These are phyloP conservation scores for Falcunculus frontatus DNA, from an alignment of 2,113 vertebrate genomes.

Conservation along the genomic window DNA sequence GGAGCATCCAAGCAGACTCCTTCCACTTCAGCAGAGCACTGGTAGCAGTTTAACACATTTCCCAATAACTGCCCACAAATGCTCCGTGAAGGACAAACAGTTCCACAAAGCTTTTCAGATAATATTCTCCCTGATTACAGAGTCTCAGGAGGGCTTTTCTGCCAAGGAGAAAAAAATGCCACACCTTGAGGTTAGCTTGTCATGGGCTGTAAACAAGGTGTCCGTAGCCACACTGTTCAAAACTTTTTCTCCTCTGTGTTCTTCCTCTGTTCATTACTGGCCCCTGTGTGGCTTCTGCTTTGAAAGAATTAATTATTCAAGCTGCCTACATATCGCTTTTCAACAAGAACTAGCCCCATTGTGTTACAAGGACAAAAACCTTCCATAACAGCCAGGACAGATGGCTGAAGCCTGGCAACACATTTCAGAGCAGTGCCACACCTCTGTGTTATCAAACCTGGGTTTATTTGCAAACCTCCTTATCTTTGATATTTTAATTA, in stretches of 20 bases:
- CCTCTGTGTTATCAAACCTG: neutral
- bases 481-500: neutral
- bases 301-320: slow-evolving; percentile 29
- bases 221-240: neutral
- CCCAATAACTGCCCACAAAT: neutral
- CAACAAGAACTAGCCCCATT: neutral
- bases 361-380: slow-evolving; percentile 10
- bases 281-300: neutral
- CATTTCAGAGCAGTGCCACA: neutral
- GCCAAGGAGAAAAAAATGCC: neutral
- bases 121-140: neutral
- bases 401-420: neutral
- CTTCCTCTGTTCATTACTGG: neutral
- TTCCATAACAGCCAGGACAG: neutral
- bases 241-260: neutral
- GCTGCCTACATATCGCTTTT: neutral
- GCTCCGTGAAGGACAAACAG: slow-evolving; percentile 17
- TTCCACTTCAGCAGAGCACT: neutral
- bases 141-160: neutral
- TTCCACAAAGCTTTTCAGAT: neutral
- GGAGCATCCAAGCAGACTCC: neutral
- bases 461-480: neutral
- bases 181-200: neutral
- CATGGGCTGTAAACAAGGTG: neutral
- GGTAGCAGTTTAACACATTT: slow-evolving; percentile 19